Evolutionary conservation across 2,888 invertebrate species (phyloP).

Genomic region (Eugnorisma glareosa): DNA sequence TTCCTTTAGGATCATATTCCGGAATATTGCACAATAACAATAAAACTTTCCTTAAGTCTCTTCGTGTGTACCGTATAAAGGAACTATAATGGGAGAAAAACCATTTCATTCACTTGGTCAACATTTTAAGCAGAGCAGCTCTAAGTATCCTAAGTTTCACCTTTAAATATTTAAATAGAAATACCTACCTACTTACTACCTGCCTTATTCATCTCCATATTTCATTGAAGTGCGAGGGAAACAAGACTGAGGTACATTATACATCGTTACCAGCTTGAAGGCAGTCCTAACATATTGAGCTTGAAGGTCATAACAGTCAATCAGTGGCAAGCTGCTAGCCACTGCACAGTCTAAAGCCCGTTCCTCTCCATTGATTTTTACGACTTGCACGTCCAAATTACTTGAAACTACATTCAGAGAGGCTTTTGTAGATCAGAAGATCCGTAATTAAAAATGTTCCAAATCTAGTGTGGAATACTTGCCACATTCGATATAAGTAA

Average conservation of each 20-base stretch:
- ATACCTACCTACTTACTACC: not conserved
- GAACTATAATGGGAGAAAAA: not conserved
- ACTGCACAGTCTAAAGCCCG: slow-evolving; percentile 21
- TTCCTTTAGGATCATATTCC: not conserved
- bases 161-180: not conserved
- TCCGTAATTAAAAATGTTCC: not conserved
- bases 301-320: slow-evolving; percentile 50
- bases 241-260: not conserved
- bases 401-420: slow-evolving; percentile 5
- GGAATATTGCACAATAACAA: not conserved
- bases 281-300: slow-evolving; percentile 30
- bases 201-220: not conserved
- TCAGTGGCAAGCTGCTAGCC: slow-evolving; percentile 48
- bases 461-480: not conserved
- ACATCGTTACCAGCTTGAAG: not conserved
- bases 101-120: not conserved
- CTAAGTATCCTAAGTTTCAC: not conserved
- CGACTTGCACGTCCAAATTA: slow-evolving; percentile 48
- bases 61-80: not conserved
- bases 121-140: not conserved
- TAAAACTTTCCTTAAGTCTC: not conserved
- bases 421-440: not conserved
- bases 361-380: slow-evolving; percentile 54
- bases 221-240: not conserved
- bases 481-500: too few species aligned